Conservation (phyloP, 1,140 invertebrate species). For the Bursaphelenchus mucronatus region DNA sequence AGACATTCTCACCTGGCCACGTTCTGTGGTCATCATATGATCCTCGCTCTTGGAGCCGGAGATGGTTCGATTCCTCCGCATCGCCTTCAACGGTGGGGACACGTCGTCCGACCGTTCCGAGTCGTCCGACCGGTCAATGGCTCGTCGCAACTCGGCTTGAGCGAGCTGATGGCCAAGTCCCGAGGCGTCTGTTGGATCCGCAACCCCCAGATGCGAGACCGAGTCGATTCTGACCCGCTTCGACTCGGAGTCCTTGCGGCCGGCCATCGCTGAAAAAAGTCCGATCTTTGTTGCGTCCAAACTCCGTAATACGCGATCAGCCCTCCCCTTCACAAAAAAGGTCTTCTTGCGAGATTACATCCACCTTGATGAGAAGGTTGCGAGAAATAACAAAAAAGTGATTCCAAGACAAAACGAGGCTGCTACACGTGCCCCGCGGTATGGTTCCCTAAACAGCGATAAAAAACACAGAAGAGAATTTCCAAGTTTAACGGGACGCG, state of each 20-base stretch:
- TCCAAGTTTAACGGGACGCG: too few species aligned
- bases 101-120: background rate
- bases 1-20: slow-evolving; percentile 24
- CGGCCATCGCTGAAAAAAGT: too few species aligned
- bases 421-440: too few species aligned
- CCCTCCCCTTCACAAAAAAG: too few species aligned
- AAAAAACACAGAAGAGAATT: too few species aligned
- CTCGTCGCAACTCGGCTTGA: background rate
- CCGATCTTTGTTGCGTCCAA: too few species aligned
- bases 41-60: slow-evolving; percentile 34
- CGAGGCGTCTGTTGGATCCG: background rate
- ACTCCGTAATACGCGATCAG: too few species aligned
- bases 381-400: too few species aligned
- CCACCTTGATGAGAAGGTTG: too few species aligned
- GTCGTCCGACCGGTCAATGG: background rate
- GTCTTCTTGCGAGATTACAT: too few species aligned
- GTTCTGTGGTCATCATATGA: slow-evolving; percentile 35
- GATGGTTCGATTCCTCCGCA: slow-evolving; percentile 30
- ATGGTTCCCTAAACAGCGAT: too few species aligned
- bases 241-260: background rate
- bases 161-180: background rate
- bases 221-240: slow-evolving; percentile 1
- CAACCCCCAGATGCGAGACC: background rate
- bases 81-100: slow-evolving; percentile 10
- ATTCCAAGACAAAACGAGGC: too few species aligned